Base-by-base conservation (phyloP, 2,888 invertebrate species). In the Microctonus aethiopoides region DNA sequence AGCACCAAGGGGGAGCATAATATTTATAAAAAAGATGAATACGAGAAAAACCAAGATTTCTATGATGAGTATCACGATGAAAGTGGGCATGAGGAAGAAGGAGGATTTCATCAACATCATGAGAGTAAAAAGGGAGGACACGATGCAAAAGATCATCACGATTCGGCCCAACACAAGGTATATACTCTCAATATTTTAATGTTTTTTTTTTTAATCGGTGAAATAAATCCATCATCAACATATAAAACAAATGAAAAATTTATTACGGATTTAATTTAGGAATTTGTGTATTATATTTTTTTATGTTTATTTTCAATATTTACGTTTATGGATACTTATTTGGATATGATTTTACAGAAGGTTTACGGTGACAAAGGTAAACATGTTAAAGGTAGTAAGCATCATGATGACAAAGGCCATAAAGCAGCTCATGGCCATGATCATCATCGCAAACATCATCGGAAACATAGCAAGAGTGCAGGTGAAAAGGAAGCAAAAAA, bases 1-100 rank as follows among this genome's bases (percentile, higher is more conserved):
- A 92, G 90, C 82, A 93, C 93, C 0, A 92, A 93, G 82, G 93
- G 93, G 1, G 91, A 91, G 78, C 93, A 93, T 80, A 92, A 91
- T 79, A 89, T 93, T 57, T 92, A 92, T 82, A 93, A 93, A 80
- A 93, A 92, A 79, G 92, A 93, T 75, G 93, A 93, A 79, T 93
- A 91, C 78, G 91, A 92, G 79, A 93, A 93, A 81, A 92, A 91
- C 73, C 91, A 92, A 57, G 92, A 93, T 78, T 93, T 93, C 87
- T 93, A 91, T 78, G 93, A 93, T 79, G 93, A 93, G 83, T 91
- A 91, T 65, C 91, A 92, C 26, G 92, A 92, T 77, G 91, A 90
- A 13, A 91, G 88, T 0, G 91, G 91, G 54, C 89, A 91, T 68
- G 92, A 91, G 77, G 91, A 91, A 72, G 89, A 91, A 71, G 92